Evolutionary conservation across 2,797 vertebrate genomes (phyloP), one percentile per base, ranked within the genome.

Genomic region (Tachyglossus aculeatus): DNA sequence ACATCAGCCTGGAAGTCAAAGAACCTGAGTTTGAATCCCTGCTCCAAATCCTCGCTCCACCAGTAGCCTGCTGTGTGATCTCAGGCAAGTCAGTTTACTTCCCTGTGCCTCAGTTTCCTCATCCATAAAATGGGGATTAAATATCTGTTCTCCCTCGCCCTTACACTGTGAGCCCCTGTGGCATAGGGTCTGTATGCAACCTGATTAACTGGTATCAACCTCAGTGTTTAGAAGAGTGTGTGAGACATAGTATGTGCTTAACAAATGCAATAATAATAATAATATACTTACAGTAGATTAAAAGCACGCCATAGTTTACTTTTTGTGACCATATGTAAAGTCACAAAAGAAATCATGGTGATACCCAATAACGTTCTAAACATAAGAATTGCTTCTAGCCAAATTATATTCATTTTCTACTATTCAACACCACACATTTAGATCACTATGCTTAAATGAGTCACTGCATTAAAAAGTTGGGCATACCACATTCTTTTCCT

Each of bases 371-470:
- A 32, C 27, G 21, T 77, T 62, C 25, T 2, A 71, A 80, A 71
- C 33, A 71, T 29, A 62, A 67, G 34, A 84, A 43, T 0, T 6
- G 1, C 19, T 51, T 34, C 8, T 57, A 69, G 21, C 13, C 43
- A 62, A 51, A 38, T 45, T 10, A 41, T 6, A 38, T 0, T 3
- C 16, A 4, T 19, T 51, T 55, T 43, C 22, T 31, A 36, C 9
- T 45, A 51, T 40, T 24, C 10, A 55, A 31, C 3, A 58, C 5
- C 68, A 16, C 13, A 1, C 9, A 64, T 61, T 47, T 24, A n/a
- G 74, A 33, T 54, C 15, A 56, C 22, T 45, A 68, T 21, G 72
- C n/a, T 48, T 41, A 40, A 0, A 71, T 2, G 45, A 77, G 60
- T 31, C 43, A 80, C 0, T 62, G 13, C 11, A 64, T 27, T 15